Conservation (phyloP, 64 coral and sea anemone genomes). For the Montipora capricornis region DNA sequence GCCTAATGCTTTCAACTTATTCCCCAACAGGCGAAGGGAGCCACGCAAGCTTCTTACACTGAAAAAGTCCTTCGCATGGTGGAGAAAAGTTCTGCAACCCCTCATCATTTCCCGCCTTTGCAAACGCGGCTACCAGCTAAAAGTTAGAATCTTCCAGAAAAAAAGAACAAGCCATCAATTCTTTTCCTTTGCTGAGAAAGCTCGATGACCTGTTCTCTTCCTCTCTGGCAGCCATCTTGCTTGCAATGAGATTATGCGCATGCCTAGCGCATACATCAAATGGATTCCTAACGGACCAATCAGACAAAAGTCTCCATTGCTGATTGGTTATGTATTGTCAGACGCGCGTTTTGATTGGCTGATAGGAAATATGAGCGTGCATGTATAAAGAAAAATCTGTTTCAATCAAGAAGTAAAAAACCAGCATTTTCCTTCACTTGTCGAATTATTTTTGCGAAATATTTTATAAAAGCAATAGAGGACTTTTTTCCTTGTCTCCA, state of each 20-base stretch:
- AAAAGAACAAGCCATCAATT: neutral
- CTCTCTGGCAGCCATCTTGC: too few species aligned
- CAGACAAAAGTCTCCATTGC: neutral
- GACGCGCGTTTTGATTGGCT: too few species aligned
- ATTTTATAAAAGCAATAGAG: too few species aligned
- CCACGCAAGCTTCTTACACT: neutral
- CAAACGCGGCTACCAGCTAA: neutral
- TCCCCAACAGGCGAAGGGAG: neutral
- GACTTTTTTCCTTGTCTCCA: too few species aligned
- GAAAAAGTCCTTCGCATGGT: neutral
- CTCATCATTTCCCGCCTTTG: constrained; percentile 7
- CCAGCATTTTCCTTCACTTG: too few species aligned
- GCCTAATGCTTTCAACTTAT: neutral
- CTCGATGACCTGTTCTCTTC: neutral
- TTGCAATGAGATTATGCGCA: too few species aligned
- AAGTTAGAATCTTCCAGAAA: neutral
- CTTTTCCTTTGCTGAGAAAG: neutral
- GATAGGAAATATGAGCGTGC: too few species aligned
- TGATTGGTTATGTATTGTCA: neutral
- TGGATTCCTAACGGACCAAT: neutral
- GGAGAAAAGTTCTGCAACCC: neutral
- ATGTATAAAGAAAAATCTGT: too few species aligned
- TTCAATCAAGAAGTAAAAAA: too few species aligned
- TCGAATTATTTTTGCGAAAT: too few species aligned
- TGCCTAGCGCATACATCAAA: too few species aligned